These are phyloP conservation scores for Trichopoda pennipes DNA, from an alignment of 2,888 invertebrate species.

Conservation along the genomic window DNA sequence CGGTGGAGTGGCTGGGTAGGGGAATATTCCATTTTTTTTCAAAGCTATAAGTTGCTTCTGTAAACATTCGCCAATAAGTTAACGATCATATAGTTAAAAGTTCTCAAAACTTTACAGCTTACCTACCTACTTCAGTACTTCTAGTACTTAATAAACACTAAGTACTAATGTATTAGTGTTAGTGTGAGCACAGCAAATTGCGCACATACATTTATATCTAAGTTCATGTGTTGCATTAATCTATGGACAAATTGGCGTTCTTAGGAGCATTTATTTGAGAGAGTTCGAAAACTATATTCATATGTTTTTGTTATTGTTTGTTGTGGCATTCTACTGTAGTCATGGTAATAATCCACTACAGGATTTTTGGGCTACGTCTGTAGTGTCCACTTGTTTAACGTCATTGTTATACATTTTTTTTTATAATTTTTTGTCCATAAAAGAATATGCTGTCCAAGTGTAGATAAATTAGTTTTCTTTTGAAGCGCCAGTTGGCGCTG, in stretches of 20 bases:
- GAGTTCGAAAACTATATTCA: conserved; percentile 37
- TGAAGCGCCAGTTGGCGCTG: conserved; percentile 49
- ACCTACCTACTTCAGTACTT: background rate
- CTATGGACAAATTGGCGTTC: background rate
- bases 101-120: no score
- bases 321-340: conserved; percentile 61
- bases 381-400: conserved; percentile 64
- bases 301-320: conserved; percentile 48
- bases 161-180: conserved; percentile 12
- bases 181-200: background rate
- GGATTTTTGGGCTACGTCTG: conserved; percentile 54
- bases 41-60: no score
- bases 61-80: no score
- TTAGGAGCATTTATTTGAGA: conserved; percentile 11
- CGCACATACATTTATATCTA: conserved; percentile 14
- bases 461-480: conserved; percentile 43
- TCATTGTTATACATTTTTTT: conserved; percentile 9
- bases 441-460: background rate
- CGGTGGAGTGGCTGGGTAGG: no score
- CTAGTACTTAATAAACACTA: background rate
- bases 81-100: no score
- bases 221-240: conserved; percentile 49
- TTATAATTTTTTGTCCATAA: background rate
- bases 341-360: conserved; percentile 66
- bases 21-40: no score